These are phyloP conservation scores for Cyphomyrmex costatus DNA, from an alignment of 1,140 invertebrate species.

Conservation along the genomic window DNA sequence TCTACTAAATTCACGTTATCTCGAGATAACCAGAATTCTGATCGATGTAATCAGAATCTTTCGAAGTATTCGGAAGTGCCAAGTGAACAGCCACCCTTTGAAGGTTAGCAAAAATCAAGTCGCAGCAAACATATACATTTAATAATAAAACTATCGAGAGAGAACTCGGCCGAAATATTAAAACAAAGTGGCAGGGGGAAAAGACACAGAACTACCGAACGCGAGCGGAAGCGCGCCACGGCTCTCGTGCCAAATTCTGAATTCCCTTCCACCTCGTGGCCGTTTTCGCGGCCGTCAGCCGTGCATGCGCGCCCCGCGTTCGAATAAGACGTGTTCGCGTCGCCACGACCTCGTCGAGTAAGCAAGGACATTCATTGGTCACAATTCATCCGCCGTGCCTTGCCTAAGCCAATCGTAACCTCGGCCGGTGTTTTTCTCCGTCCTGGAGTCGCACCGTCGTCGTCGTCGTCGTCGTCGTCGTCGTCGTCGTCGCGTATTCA, in stretches of 20 bases:
- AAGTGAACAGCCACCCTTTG: too few species aligned
- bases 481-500: neutral
- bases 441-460: constrained; percentile 47
- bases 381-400: constrained; percentile 69
- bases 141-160: constrained; percentile 4
- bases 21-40: too few species aligned
- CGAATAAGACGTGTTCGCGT: constrained; percentile 59
- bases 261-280: constrained; percentile 34
- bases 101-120: neutral
- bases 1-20: too few species aligned
- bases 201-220: neutral
- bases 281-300: constrained; percentile 24
- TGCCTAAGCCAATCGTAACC: constrained; percentile 68
- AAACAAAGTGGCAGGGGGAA: constrained; percentile 11
- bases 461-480: constrained; percentile 9
- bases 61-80: too few species aligned
- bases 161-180: neutral
- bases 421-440: constrained; percentile 63
- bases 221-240: constrained; percentile 25
- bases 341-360: constrained; percentile 67
- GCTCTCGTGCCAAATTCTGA: constrained; percentile 47
- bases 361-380: constrained; percentile 75
- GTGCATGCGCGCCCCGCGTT: constrained; percentile 46
- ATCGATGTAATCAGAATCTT: too few species aligned
- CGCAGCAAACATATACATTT: neutral